Evolutionary conservation across 2,113 vertebrate genomes (phyloP).

Genomic region (Barnardius zonarius): DNA sequence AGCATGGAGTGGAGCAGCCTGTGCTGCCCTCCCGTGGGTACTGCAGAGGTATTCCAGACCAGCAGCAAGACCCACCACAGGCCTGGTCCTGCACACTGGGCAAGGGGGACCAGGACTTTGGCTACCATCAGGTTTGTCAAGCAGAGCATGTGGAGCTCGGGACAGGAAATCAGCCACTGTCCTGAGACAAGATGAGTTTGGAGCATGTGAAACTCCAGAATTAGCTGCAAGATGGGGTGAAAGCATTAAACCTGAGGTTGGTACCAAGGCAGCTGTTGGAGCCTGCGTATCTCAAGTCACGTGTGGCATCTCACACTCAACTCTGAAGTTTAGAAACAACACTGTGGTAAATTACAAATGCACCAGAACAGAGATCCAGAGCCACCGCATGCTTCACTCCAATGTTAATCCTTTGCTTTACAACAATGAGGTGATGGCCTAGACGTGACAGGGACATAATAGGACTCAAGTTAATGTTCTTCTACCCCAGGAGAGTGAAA

Average conservation of each 20-base stretch:
- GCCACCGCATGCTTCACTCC: neutral
- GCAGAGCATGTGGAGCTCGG: neutral
- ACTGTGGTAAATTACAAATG: neutral
- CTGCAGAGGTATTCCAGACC: neutral
- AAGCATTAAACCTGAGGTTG: neutral
- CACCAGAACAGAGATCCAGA: neutral
- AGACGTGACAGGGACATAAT: slow-evolving; percentile 12
- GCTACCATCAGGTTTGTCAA: neutral
- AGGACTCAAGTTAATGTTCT: slow-evolving; percentile 4
- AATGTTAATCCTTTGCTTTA: neutral
- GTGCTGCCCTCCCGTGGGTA: slow-evolving; percentile 70
- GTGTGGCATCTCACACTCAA: neutral
- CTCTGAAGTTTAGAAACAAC: neutral
- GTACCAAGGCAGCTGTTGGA: neutral
- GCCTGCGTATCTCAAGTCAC: neutral
- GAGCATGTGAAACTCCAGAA: neutral
- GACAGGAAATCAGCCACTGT: neutral
- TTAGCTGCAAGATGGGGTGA: neutral
- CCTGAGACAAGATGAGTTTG: neutral
- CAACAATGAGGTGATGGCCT: neutral
- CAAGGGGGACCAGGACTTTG: neutral
- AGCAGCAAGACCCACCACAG: neutral
- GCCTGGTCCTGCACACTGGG: neutral
- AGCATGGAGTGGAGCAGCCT: neutral
- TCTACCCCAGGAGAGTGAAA: slow-evolving; percentile 39